These are phyloP conservation scores for Chamaetylas fuelleborni DNA, from an alignment of 2,113 vertebrate genomes.

Conservation along the genomic window DNA sequence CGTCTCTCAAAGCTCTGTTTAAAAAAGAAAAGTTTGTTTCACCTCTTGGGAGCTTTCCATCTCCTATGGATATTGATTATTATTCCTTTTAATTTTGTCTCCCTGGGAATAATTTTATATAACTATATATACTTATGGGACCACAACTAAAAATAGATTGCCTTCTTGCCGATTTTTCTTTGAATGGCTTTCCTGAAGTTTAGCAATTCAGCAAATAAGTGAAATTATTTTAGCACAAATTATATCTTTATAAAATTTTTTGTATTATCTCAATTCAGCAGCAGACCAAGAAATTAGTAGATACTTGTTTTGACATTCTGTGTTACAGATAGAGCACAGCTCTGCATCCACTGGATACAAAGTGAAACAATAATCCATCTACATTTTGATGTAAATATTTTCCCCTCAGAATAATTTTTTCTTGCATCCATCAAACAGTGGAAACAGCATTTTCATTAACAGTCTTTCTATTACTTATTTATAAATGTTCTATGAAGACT, in stretches of 20 bases:
- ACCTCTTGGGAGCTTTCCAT: background rate
- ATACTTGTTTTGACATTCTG: background rate
- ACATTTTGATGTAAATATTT: background rate
- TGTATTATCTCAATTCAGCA: background rate
- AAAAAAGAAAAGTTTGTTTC: background rate
- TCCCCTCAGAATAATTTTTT: background rate
- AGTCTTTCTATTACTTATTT: background rate
- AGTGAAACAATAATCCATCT: background rate
- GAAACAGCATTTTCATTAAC: background rate
- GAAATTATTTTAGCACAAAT: background rate
- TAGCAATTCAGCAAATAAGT: background rate
- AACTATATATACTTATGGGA: background rate
- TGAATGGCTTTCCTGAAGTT: background rate
- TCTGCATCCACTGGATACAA: background rate
- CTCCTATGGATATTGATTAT: background rate
- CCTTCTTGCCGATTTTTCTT: background rate
- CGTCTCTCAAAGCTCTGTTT: background rate
- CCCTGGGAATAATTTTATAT: background rate
- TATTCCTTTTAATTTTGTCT: background rate
- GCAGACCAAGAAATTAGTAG: background rate
- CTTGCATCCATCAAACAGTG: background rate
- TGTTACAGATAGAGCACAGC: background rate
- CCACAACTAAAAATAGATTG: background rate
- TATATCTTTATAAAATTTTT: background rate
- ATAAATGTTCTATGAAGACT: background rate